Base-by-base conservation (phyloP, 2,888 invertebrate genomes). In the Heliconius charithonia region DNA sequence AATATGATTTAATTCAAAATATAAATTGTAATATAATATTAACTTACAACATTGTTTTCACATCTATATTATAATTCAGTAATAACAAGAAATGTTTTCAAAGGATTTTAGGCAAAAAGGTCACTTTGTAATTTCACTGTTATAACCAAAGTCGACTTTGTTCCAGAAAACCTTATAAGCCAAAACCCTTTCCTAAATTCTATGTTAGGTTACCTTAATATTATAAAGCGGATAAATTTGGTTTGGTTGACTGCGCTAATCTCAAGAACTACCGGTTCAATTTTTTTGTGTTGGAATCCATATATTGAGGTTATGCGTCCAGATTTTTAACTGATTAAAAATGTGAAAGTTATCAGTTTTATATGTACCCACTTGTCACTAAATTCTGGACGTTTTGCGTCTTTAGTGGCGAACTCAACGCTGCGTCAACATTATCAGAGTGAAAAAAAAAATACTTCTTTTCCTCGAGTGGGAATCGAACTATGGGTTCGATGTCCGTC, bases 71-170 rank as follows among this genome's bases (percentile, higher is more conserved):
- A 74, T 74, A 45, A 74, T 74, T 41, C 62, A 63, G 63, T 74
- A 41, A 63, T 74, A 45, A 63, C 74, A 74, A 63, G 74, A 63
- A 63, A 74, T 63, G 74, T 62, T 74, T 63, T 74, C 74, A 74
- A 74, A 74, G 74, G 74, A 74, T 63, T 19, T 41, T 7, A 27
- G 45, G 63, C 74, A 22, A 63, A 29, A 74, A 63, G 62, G 37
- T 63, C 63, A 22, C 73, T 74, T 63, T 63, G 32, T 73, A 62
- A 41, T 62, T 73, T 73, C 25, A n/a, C 16, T 41, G 59, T 73
- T 27, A 41, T 72, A 62, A 37, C 16, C 29, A 13, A 56, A 56
- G 25, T 45, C 3, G 22, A 29, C 71, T 72, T 32, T 29, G n/a
- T 41, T 25, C 32, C 32, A 72, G 32, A 72, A 70, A 29, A 71